These are phyloP conservation scores for Leptinotarsa lineolata DNA, from an alignment of 1,140 invertebrate species.

Conservation along the genomic window DNA sequence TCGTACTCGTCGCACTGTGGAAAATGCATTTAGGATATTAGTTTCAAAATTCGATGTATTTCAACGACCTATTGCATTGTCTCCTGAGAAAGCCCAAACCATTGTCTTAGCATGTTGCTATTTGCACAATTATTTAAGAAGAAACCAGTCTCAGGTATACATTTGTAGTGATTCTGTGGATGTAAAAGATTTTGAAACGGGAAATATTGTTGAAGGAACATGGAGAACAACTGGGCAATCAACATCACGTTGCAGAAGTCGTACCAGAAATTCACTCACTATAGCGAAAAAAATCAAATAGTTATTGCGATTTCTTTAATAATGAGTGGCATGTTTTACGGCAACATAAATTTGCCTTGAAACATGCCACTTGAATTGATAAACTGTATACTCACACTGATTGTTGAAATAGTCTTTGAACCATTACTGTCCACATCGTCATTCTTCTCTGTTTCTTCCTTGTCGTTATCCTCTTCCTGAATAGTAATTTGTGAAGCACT, in stretches of 20 bases:
- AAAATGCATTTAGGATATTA: constrained; percentile 34
- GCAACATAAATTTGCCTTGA: constrained; percentile 10
- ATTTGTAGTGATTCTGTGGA: neutral
- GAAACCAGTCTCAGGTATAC: too few species aligned
- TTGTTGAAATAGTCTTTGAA: too few species aligned
- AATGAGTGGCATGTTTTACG: neutral
- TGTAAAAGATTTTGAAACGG: neutral
- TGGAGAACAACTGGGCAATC: constrained; percentile 13
- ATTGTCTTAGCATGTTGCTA: constrained; percentile 28
- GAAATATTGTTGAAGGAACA: neutral
- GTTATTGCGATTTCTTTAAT: constrained; percentile 22
- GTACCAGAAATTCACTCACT: constrained; percentile 14
- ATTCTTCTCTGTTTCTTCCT: too few species aligned
- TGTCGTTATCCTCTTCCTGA: too few species aligned
- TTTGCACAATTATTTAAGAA: constrained; percentile 35
- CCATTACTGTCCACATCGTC: too few species aligned
- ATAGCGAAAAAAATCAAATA: constrained; percentile 20
- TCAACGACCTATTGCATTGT: constrained; percentile 25
- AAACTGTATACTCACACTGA: constrained; percentile 3
- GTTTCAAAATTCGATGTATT: constrained; percentile 30
- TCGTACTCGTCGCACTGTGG: constrained; percentile 25
- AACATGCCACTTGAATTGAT: too few species aligned
- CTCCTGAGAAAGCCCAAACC: constrained; percentile 20
- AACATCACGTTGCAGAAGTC: constrained; percentile 10
- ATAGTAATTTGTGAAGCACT: neutral